phyloP scores from a whole-genome alignment of 2,888 invertebrate genomes.

The Eupithecia pulchellata region DNA sequence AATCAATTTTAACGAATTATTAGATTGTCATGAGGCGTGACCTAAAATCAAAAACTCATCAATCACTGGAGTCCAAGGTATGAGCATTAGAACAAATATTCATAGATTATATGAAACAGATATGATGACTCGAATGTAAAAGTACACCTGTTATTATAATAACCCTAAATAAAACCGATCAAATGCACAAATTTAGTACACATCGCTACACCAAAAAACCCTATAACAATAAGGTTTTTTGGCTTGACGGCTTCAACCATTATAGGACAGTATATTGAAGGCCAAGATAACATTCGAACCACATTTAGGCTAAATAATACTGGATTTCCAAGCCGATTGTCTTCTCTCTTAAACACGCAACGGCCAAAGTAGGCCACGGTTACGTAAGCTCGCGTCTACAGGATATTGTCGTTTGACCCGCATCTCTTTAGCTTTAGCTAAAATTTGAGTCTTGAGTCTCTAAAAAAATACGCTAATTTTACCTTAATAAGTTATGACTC shows the following conservation, averaged over 20 bases:
- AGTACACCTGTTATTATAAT: too few species aligned
- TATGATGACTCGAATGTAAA: too few species aligned
- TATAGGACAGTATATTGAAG: neutral
- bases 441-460: neutral
- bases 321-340: constrained; percentile 55
- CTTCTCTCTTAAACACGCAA: constrained; percentile 58
- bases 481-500: too few species aligned
- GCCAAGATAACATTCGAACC: neutral
- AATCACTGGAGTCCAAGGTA: constrained; percentile 3
- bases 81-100: too few species aligned
- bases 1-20: neutral
- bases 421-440: neutral
- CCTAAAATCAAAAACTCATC: constrained; percentile 1
- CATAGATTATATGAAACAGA: too few species aligned
- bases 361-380: constrained; percentile 60
- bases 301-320: neutral
- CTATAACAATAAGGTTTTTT: too few species aligned
- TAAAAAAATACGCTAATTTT: too few species aligned
- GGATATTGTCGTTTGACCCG: constrained; percentile 34
- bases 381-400: constrained; percentile 49
- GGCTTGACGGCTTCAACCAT: neutral
- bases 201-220: too few species aligned
- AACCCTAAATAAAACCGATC: too few species aligned
- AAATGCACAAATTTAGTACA: too few species aligned
- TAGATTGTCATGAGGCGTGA: constrained; percentile 1